phyloP scores from a whole-genome alignment of 2,113 vertebrate species.

The Romanogobio albipinnatus region DNA sequence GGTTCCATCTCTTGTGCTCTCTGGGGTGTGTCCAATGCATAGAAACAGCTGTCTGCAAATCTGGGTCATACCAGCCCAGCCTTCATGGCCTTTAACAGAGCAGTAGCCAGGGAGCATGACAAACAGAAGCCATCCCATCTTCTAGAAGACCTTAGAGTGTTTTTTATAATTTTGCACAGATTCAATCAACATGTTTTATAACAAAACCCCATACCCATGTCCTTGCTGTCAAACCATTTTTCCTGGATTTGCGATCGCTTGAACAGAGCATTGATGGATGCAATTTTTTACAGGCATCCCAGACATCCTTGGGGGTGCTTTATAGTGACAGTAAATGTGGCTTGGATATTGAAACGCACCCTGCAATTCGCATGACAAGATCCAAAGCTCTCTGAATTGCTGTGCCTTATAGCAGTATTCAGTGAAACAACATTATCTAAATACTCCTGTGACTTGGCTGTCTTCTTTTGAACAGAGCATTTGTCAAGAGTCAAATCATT shows the following conservation, averaged over 20 bases:
- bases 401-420: slow-evolving; percentile 26
- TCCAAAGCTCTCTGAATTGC: slow-evolving; percentile 34
- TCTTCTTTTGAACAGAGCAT: neutral
- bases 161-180: slow-evolving; percentile 22
- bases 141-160: slow-evolving; percentile 21
- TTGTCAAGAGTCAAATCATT: neutral
- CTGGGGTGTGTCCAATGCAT: slow-evolving; percentile 45
- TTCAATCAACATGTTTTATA: slow-evolving; percentile 48
- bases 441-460: slow-evolving; percentile 22
- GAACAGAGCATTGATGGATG: slow-evolving; percentile 37
- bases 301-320: slow-evolving; percentile 52
- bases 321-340: slow-evolving; percentile 48
- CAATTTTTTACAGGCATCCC: slow-evolving; percentile 42
- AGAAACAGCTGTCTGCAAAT: slow-evolving; percentile 59
- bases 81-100: slow-evolving; percentile 37
- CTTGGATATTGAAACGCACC: slow-evolving; percentile 46
- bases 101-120: neutral
- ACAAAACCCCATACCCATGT: slow-evolving; percentile 10
- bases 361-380: slow-evolving; percentile 41
- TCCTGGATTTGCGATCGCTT: slow-evolving; percentile 46
- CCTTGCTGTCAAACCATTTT: slow-evolving; percentile 40
- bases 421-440: slow-evolving; percentile 41
- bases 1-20: slow-evolving; percentile 46
- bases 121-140: slow-evolving; percentile 4
- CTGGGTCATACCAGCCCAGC: slow-evolving; percentile 54